Conservation (phyloP, 2,113 vertebrate species). For the Hydrochoerus hydrochaeris region DNA sequence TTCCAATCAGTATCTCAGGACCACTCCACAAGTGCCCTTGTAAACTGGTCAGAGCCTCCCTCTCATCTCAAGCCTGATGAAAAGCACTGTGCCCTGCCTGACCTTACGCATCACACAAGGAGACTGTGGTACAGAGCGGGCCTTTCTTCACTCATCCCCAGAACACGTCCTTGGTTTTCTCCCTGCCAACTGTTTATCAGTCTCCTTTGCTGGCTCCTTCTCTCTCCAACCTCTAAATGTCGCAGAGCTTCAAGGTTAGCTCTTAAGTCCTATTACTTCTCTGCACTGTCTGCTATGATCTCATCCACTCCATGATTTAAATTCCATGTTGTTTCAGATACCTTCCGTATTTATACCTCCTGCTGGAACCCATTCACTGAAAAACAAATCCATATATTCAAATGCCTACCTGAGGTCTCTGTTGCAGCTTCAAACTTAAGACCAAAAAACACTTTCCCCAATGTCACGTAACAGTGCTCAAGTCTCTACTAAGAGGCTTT, state of each 20-base stretch:
- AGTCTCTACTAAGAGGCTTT: neutral
- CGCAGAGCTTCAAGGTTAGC: neutral
- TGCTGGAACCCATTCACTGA: neutral
- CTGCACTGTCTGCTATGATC: neutral
- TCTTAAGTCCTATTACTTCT: neutral
- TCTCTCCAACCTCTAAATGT: neutral
- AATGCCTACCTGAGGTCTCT: neutral
- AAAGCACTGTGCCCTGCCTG: neutral
- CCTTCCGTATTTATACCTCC: neutral
- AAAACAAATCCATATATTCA: neutral
- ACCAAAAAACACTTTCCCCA: neutral
- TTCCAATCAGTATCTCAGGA: neutral
- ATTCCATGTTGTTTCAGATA: neutral
- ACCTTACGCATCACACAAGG: neutral
- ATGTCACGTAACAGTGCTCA: neutral
- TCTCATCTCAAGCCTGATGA: neutral
- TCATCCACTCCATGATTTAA: constrained; percentile 28
- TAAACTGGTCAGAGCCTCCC: neutral
- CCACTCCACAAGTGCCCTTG: neutral
- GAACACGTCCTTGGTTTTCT: neutral
- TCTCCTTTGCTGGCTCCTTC: constrained; percentile 30
- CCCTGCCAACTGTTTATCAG: neutral
- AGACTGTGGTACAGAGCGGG: neutral
- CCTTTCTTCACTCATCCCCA: neutral
- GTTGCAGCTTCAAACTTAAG: neutral